Conservation (phyloP, 2,113 vertebrate species). For the Ursus arctos region DNA sequence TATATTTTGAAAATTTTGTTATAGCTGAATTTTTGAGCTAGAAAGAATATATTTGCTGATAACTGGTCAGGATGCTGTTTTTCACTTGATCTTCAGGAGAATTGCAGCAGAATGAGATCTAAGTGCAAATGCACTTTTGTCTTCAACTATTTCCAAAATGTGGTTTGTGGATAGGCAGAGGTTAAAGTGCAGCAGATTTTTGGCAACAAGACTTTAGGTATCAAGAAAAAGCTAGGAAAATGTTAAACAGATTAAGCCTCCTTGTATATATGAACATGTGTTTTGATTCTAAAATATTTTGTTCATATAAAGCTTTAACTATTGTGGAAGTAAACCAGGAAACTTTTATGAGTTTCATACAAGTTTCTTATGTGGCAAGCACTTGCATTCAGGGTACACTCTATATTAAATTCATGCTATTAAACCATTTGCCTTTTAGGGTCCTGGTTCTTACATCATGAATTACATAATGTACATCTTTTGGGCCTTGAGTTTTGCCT, state of each 20-base stretch:
- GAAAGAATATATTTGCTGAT: not conserved
- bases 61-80: not conserved
- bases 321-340: not conserved
- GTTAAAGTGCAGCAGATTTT: not conserved
- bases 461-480: slow-evolving; percentile 99
- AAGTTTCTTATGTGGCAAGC: not conserved
- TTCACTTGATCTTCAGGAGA: not conserved
- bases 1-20: slow-evolving; percentile 12
- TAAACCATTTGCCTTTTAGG: slow-evolving; percentile 87
- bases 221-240: not conserved
- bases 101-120: not conserved
- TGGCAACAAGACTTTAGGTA: not conserved
- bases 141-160: not conserved
- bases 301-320: slow-evolving; percentile 48
- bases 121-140: not conserved
- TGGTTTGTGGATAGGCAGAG: not conserved
- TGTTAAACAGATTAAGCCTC: not conserved
- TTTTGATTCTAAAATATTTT: slow-evolving; percentile 29
- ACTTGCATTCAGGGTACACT: not conserved
- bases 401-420: not conserved
- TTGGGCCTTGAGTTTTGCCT: slow-evolving; percentile 98
- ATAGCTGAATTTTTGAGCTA: not conserved
- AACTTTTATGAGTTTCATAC: not conserved
- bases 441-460: slow-evolving; percentile 99
- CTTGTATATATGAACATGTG: not conserved